Evolutionary conservation across 2,113 vertebrate genomes (phyloP).

Genomic region (Dermatemys mawii): DNA sequence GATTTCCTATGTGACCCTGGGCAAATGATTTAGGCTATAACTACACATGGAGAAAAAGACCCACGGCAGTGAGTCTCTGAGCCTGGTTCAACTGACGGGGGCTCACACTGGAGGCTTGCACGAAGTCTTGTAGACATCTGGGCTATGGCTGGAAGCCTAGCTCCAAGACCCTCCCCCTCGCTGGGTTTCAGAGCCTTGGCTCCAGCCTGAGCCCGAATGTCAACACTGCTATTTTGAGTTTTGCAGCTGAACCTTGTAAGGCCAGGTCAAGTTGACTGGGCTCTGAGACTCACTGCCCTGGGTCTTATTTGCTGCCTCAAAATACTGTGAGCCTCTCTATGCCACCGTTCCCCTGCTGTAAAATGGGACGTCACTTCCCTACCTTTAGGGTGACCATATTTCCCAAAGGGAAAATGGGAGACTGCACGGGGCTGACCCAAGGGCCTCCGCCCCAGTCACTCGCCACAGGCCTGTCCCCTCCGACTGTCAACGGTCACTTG

Average conservation of each 20-base stretch:
- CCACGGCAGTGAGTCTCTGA: not conserved
- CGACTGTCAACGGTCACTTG: too few species aligned
- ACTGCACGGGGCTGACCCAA: too few species aligned
- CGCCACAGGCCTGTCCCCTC: too few species aligned
- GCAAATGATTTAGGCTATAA: not conserved
- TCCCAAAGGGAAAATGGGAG: too few species aligned
- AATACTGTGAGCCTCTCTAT: too few species aligned
- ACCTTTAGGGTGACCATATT: too few species aligned
- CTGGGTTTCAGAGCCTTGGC: not conserved
- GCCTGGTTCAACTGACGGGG: not conserved
- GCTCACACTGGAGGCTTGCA: not conserved
- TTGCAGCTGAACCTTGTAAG: not conserved
- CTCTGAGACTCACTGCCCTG: not conserved
- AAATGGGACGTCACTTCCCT: not conserved
- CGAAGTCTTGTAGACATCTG: not conserved
- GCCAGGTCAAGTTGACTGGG: not conserved
- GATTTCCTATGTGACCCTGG: not conserved
- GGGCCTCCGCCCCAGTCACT: too few species aligned
- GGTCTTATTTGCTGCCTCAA: too few species aligned
- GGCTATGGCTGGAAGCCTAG: not conserved
- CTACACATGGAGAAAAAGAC: not conserved
- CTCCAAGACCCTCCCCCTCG: not conserved
- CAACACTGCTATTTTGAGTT: not conserved
- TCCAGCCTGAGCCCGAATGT: not conserved
- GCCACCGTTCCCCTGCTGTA: not conserved